Evolutionary conservation across 2,888 invertebrate species (phyloP).

Genomic region (Watsonalla binaria): DNA sequence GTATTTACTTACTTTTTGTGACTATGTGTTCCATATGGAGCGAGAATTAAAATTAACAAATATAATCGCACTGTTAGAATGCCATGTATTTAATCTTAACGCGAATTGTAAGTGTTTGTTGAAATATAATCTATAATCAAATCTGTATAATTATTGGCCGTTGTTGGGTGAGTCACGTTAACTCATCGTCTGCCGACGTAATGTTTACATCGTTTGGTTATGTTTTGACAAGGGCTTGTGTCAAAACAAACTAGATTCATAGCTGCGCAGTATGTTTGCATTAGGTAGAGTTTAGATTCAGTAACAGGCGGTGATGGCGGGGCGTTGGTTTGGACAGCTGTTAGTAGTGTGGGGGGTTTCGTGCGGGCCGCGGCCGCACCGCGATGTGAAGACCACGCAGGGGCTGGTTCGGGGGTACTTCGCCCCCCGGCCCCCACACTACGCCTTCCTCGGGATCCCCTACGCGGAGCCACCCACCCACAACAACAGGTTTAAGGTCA

Average conservation of each 20-base stretch:
- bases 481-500: conserved; percentile 58
- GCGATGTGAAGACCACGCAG: conserved; percentile 51
- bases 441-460: conserved; percentile 61
- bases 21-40: neutral
- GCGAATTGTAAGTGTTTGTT: conserved; percentile 5
- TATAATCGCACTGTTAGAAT: neutral
- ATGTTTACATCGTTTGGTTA: conserved; percentile 16
- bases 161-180: neutral
- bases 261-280: conserved; percentile 1
- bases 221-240: conserved; percentile 17
- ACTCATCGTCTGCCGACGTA: conserved; percentile 2
- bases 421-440: conserved; percentile 45
- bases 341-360: conserved; percentile 14
- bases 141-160: neutral
- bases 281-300: conserved; percentile 2
- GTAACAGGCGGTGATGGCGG: conserved; percentile 4
- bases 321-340: conserved; percentile 10
- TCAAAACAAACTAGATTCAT: neutral
- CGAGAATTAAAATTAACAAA: neutral
- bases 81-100: neutral
- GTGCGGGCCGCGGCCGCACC: conserved; percentile 25
- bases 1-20: neutral
- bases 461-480: conserved; percentile 54
- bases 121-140: conserved; percentile 1
- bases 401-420: conserved; percentile 60